Percentiles rank a stretch among this genome's conserved stretches.
Conservation (phyloP, 2,888 invertebrate species). For the Gandaritis pyraliata region DNA sequence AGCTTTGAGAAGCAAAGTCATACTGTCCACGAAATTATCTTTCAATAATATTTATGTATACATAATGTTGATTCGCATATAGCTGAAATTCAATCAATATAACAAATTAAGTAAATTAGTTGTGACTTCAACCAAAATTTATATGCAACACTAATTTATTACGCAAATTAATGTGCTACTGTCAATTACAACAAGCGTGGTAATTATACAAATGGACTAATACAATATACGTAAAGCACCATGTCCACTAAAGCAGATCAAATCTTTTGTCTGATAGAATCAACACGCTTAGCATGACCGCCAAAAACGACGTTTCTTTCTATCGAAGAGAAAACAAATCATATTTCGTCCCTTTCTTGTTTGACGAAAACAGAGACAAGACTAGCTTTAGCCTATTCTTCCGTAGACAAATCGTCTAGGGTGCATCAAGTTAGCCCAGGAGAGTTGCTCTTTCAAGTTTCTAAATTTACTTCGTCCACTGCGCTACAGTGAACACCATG, state of each 20-base stretch:
- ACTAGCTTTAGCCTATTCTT: too few species aligned
- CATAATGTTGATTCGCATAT: constrained; percentile 3
- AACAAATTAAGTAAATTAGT: constrained; percentile 26
- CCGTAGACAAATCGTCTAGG: too few species aligned
- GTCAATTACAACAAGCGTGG: constrained; percentile 45
- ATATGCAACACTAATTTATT: constrained; percentile 42
- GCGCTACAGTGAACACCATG: constrained; percentile 1
- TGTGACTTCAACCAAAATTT: constrained; percentile 30
- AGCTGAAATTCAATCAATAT: constrained; percentile 24
- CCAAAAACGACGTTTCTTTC: too few species aligned
- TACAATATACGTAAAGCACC: background rate
- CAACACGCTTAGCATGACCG: too few species aligned
- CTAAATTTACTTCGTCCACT: background rate
- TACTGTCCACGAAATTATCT: too few species aligned
- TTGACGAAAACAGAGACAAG: too few species aligned
- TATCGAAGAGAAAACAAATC: too few species aligned
- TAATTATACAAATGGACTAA: constrained; percentile 45
- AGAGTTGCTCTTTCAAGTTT: too few species aligned
- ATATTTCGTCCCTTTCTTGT: too few species aligned
- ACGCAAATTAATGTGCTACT: constrained; percentile 38
- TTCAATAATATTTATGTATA: too few species aligned
- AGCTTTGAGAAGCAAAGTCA: too few species aligned
- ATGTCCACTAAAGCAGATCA: constrained; percentile 6
- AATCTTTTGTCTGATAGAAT: background rate
- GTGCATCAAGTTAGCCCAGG: too few species aligned